A percentile compares a stretch with the other conserved stretches of the same genome.
Evolutionary conservation across 2,888 invertebrate species (phyloP).

Genomic region (Rugalucina vietnamica): DNA sequence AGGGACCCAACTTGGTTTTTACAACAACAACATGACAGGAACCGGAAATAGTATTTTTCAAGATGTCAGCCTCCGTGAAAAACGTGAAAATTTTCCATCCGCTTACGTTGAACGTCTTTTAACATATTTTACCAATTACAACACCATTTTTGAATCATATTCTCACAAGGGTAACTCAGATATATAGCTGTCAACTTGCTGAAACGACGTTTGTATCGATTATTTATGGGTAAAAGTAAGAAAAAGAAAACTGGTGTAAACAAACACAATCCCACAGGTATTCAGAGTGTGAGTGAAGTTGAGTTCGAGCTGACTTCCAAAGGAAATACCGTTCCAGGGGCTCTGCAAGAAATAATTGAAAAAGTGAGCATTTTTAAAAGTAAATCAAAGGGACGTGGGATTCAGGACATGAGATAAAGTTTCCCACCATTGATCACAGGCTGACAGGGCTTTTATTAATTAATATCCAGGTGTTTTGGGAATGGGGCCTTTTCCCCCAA

Average conservation of each 20-base stretch:
- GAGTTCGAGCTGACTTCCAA: slow-evolving; percentile 51
- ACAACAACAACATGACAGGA: no score
- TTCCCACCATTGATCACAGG: no score
- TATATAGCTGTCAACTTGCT: not conserved
- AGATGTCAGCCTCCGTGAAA: not conserved
- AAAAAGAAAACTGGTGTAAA: slow-evolving; percentile 71
- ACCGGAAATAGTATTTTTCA: not conserved
- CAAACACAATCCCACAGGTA: slow-evolving; percentile 71
- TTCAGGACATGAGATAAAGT: no score
- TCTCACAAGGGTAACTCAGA: no score
- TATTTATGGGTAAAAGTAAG: slow-evolving; percentile 75
- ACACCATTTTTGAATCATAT: no score
- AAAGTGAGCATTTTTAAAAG: slow-evolving; percentile 38
- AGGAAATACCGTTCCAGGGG: slow-evolving; percentile 31
- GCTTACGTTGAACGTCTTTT: no score
- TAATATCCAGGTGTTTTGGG: no score
- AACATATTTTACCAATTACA: no score
- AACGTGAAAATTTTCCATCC: not conserved
- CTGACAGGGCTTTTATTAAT: no score
- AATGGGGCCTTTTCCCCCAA: no score
- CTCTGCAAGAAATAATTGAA: slow-evolving; percentile 59
- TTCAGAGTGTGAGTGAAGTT: slow-evolving; percentile 69
- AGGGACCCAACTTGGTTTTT: no score
- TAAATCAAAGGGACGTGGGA: no score
- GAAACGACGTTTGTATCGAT: not conserved